Base-by-base conservation (phyloP, 1,140 invertebrate genomes). In the Drosophila cardini region DNA sequence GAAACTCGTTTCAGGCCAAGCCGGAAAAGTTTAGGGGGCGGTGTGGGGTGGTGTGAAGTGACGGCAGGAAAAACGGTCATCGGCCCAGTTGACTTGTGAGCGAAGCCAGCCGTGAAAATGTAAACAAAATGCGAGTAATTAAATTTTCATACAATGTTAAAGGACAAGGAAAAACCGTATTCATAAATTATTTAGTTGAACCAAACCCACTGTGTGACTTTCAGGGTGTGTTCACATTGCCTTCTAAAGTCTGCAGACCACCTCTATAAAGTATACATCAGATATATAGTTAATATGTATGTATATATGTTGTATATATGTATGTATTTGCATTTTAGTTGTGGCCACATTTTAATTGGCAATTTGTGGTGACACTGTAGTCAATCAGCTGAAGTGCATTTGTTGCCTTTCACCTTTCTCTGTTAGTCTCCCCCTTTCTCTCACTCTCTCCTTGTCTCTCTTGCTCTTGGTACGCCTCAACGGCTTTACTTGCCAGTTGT, bases 101-200 rank as follows among this genome's bases (percentile, higher is more conserved):
- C 58, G 18, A 26, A 36, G 53, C 18, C 58, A 71, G 72, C 65
- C 70, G 78, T 82, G 72, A 61, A 87, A 81, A 82, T 67, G 78
- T 87, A 82, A 86, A 85, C 81, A 85, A 86, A 72, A 79, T 71
- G 72, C 75, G 83, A 69, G 71, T 87, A 87, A 86, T 86, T 86
- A 86, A 86, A 86, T 87, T 86, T 86, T 87, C 64, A 86, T 86
- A 76, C 61, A 62, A 36, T 16, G 69, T 55, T 32, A 64, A 68
- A 70, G 78, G 68, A 76, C 61, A 76, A 82, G 57, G 38, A 75
- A 72, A 52, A 60, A 70, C 21, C 21, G 53, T 78, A 70, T 82
- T 62, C 71, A 76, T 87, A 82, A 82, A 70, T 79, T 76, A 86
- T 76, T 86, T 42, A 73, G 64, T 26, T 26, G 21, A 26, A 77